Base-by-base conservation (phyloP, 2,113 vertebrate genomes). In the Gadus macrocephalus region DNA sequence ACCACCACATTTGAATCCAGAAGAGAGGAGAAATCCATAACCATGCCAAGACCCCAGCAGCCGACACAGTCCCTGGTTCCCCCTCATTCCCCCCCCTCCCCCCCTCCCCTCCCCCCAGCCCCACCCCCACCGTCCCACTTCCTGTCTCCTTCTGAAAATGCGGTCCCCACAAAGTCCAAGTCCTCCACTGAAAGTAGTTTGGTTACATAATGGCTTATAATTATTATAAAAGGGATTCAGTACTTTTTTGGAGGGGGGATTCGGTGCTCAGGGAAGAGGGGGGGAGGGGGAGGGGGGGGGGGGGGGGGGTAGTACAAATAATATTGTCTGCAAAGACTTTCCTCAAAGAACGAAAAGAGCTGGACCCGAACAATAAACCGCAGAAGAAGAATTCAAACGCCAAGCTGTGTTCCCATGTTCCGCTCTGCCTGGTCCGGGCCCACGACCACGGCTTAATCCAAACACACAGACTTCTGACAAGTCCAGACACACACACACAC, bases 21-120 rank as follows among this genome's bases (percentile, higher is more conserved):
- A 88, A 89, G 86, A 86, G 86, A 86, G 88, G 42, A 83, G 80
- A 81, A 92, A 94, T 95, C 94, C 88, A 93, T 93, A 92, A 65
- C 61, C 81, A 75, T 68, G 60, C 66, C 71, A 8, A 62, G 72
- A 80, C 80, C 74, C 73, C 73, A 76, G 75, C 77, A 77, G 42
- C 76, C 77, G n/a, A 61, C 63, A 76, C 78, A 78, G 77, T 65
- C 66, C 11, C 15, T 17, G 62, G 14, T 27, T 67, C 12, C 9
- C 38, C 67, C 60, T 75, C 85, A 83, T 70, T 83, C 68, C 78
- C 70, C 20, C 20, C 20, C 20, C 20, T 20, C 20, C 20, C 20
- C 20, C 20, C 20, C 20, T 20, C 20, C 20, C 20, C 20, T 1
- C 1, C 1, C 20, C 20, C 20, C 20, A 20, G 20, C 20, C 20